Percentiles rank a stretch among this genome's conserved stretches.
phyloP scores from a whole-genome alignment of 2,797 vertebrate genomes.

The Acestrorhynchus altus region DNA sequence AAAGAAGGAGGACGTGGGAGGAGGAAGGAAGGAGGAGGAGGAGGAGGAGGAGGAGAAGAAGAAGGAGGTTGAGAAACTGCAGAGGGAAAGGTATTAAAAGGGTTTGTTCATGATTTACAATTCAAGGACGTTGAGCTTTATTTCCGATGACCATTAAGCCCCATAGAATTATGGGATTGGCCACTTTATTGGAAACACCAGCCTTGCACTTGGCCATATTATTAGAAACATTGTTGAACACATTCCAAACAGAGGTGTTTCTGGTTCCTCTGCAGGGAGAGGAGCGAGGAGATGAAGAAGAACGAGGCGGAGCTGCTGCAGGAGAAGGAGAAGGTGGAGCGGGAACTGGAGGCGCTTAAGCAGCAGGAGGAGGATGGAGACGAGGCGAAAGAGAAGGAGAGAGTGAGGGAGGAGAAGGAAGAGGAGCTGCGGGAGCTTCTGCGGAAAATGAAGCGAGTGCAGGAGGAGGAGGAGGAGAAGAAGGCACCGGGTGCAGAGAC shows the following conservation, averaged over 20 bases:
- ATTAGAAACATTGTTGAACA: no score
- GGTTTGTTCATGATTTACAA: background rate
- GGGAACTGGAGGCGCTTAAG: constrained; percentile 67
- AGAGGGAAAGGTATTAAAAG: constrained; percentile 46
- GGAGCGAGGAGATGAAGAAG: constrained; percentile 49
- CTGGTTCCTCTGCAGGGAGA: background rate
- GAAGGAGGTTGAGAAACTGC: constrained; percentile 62
- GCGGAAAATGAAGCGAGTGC: constrained; percentile 72
- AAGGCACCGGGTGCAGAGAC: constrained; percentile 35
- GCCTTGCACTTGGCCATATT: no score
- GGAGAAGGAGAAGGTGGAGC: constrained; percentile 50
- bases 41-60: constrained; percentile 14
- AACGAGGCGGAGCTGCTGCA: constrained; percentile 62
- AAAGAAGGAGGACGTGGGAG: background rate
- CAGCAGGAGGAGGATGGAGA: constrained; percentile 42
- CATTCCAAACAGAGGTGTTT: no score
- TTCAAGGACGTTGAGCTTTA: no score
- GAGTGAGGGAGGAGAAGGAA: constrained; percentile 60
- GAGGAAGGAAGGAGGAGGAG: background rate
- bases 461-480: constrained; percentile 44
- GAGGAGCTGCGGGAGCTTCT: constrained; percentile 50
- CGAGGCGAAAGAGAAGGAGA: constrained; percentile 61
- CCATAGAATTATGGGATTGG: no score
- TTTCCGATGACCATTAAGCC: no score
- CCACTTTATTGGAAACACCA: no score